phyloP scores from a whole-genome alignment of 2,888 invertebrate species.

The Apotomis betuletana region DNA sequence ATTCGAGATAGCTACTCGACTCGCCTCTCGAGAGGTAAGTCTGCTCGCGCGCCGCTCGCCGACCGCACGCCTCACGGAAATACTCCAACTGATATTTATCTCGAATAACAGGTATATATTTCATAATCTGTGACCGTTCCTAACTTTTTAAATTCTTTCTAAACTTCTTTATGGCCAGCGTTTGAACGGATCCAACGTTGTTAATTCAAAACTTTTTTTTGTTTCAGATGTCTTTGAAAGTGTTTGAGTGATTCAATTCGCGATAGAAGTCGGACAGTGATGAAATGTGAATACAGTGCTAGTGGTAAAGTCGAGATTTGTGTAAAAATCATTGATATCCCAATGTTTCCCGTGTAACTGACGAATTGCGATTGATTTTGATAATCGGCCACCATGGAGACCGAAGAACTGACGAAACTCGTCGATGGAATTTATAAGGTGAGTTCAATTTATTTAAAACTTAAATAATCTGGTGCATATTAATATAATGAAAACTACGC shows the following conservation, averaged over 20 bases:
- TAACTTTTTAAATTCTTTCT: slow-evolving; percentile 20
- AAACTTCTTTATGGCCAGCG: slow-evolving; percentile 5
- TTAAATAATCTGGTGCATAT: no score
- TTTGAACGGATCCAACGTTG: slow-evolving; percentile 12
- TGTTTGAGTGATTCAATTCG: slow-evolving; percentile 68
- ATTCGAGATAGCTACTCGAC: slow-evolving; percentile 62
- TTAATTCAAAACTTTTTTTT: slow-evolving; percentile 57
- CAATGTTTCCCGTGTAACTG: slow-evolving; percentile 76
- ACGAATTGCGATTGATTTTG: slow-evolving; percentile 61
- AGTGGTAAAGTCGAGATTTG: slow-evolving; percentile 71
- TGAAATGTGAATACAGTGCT: slow-evolving; percentile 80
- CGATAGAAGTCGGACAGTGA: slow-evolving; percentile 55
- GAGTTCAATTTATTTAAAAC: slow-evolving; percentile 54
- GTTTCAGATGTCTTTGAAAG: slow-evolving; percentile 79
- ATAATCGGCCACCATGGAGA: slow-evolving; percentile 86
- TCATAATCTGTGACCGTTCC: slow-evolving; percentile 11
- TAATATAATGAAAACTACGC: no score
- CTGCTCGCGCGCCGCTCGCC: slow-evolving; percentile 65
- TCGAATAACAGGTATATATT: slow-evolving; percentile 22
- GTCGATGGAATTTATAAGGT: slow-evolving; percentile 97
- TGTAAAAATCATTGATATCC: slow-evolving; percentile 60
- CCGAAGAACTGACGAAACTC: slow-evolving; percentile 94
- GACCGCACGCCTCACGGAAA: slow-evolving; percentile 65
- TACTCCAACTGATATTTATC: slow-evolving; percentile 18
- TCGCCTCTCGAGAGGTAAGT: slow-evolving; percentile 63